Evolutionary conservation across 2,888 invertebrate genomes (phyloP).

Genomic region (Eupithecia exiguata): DNA sequence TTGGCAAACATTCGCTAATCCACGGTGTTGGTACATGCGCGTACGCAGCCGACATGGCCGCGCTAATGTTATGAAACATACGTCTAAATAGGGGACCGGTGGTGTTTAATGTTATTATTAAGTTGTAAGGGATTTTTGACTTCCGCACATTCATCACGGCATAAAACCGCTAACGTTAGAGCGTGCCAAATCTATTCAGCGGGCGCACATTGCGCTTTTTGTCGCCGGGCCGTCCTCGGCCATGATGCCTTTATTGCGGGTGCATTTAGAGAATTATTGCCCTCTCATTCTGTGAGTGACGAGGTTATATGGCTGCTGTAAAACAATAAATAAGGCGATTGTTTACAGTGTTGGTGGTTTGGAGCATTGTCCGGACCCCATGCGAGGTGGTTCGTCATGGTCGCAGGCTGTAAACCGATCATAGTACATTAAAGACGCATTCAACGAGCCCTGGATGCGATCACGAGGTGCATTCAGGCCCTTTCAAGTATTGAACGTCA

Average conservation of each 20-base stretch:
- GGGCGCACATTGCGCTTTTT: conserved; percentile 58
- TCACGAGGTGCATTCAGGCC: conserved; percentile 57
- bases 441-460: conserved; percentile 62
- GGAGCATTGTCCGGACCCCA: conserved; percentile 66
- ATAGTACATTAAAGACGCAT: conserved; percentile 62
- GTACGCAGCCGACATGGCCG: conserved; percentile 71
- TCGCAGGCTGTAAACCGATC: conserved; percentile 63
- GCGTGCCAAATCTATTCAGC: conserved; percentile 72
- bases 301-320: conserved; percentile 77
- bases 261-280: conserved; percentile 72
- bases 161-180: conserved; percentile 61
- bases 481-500: conserved; percentile 55
- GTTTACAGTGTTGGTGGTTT: conserved; percentile 73
- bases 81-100: conserved; percentile 75
- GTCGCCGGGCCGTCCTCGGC: conserved; percentile 53
- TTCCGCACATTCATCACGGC: conserved; percentile 76
- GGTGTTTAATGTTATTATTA: conserved; percentile 79
- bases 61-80: conserved; percentile 77
- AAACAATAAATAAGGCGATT: conserved; percentile 80
- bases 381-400: conserved; percentile 67
- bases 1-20: conserved; percentile 73
- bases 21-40: conserved; percentile 63
- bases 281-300: conserved; percentile 66
- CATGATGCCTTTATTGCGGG: conserved; percentile 81
- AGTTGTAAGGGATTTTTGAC: conserved; percentile 77